Evolutionary conservation across 2,113 vertebrate genomes (phyloP).

Genomic region (Columba janthina): DNA sequence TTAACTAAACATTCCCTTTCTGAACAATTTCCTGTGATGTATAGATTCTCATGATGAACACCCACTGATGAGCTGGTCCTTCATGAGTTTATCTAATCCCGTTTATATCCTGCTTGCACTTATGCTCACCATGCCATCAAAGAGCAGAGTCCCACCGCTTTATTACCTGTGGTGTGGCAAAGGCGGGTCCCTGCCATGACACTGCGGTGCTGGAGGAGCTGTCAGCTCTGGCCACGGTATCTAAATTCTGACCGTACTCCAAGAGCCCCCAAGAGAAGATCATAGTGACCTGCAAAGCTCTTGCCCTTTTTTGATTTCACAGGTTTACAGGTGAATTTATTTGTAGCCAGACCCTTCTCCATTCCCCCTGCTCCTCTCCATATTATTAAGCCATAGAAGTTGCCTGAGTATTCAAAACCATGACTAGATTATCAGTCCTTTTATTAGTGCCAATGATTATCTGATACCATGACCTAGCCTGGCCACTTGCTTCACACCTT

Average conservation of each 20-base stretch:
- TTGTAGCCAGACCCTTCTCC: not conserved
- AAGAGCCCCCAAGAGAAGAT: not conserved
- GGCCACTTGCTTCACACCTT: slow-evolving; percentile 42
- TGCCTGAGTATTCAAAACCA: not conserved
- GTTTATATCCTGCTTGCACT: not conserved
- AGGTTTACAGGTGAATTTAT: not conserved
- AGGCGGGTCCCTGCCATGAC: not conserved
- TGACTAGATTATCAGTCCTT: slow-evolving; percentile 15
- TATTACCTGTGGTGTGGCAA: not conserved
- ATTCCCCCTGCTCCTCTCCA: not conserved
- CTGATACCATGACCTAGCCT: not conserved
- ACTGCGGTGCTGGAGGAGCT: not conserved
- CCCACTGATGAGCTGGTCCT: not conserved
- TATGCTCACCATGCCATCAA: not conserved
- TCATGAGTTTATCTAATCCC: not conserved
- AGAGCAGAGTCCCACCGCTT: not conserved
- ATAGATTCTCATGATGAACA: not conserved
- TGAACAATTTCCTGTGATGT: not conserved
- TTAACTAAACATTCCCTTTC: slow-evolving; percentile 67
- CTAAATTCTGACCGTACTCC: not conserved
- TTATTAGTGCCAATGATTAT: slow-evolving; percentile 29
- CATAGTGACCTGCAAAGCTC: not conserved
- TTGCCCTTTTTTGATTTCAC: not conserved
- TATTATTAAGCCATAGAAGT: not conserved
- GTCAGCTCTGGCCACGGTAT: not conserved